Evolutionary conservation across 2,888 invertebrate species (phyloP), one percentile per base, ranked within the genome.

Genomic region (Drosophila dives): DNA sequence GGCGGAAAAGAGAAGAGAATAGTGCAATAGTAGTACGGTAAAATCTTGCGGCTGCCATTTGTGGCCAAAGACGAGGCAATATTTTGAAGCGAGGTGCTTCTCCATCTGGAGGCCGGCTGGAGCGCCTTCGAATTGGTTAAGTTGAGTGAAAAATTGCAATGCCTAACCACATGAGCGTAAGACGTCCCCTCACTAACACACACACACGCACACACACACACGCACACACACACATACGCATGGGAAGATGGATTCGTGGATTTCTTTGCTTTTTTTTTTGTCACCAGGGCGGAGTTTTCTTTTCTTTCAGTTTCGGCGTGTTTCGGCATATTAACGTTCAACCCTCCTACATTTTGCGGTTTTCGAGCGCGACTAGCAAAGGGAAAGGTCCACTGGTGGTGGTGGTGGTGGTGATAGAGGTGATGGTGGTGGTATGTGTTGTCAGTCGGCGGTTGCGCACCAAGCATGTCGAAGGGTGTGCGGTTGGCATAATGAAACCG

Each of bases 1-100:
- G 29, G 72, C 40, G 72, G 34, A 56, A 40, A 36, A 49, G 64
- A 50, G 63, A 55, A 38, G 8, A 55, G 38, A 12, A 54, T 53
- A 20, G 53, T 60, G 34, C 23, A 42, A 63, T 61, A 61, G 72
- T 62, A 54, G 60, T 51, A 66, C 73, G 72, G 65, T 67, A 72
- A 85, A 81, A 76, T 83, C 85, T 91, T 92, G 92, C 77, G 91
- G 92, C 92, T 90, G 74, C 83, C 90, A 86, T 89, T 91, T 91
- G 91, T 76, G 91, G 91, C 91, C 78, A 81, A 86, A 89, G 85
- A 90, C 85, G 90, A 89, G 84, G 84, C 85, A 80, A 74, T 82
- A 76, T 84, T 80, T 84, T 68, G 72, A 50, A 38, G 54, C 51
- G 70, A 73, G 69, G 69, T 29, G 68, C 75, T 66, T 20, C 68